These are phyloP conservation scores for Chironomus riparius DNA, from an alignment of 2,888 invertebrate species.

Conservation along the genomic window DNA sequence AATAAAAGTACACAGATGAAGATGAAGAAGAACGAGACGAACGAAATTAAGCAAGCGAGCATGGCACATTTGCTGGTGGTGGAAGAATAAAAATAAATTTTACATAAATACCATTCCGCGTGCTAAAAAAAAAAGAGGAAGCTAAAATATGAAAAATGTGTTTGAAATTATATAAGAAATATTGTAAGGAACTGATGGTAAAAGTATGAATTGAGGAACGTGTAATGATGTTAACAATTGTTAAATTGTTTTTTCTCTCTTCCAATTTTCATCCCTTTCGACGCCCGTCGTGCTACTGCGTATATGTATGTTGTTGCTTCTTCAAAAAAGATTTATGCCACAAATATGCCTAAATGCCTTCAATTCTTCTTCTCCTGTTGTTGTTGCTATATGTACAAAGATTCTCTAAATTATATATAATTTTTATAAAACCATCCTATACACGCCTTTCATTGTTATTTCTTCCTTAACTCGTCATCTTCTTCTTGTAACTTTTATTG, in stretches of 20 bases:
- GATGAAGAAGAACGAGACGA: too few species aligned
- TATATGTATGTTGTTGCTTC: background rate
- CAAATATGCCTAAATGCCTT: slow-evolving; percentile 1
- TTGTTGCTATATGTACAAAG: background rate
- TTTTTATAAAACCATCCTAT: background rate
- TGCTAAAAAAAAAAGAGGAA: too few species aligned
- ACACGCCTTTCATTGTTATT: background rate
- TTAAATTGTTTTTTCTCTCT: slow-evolving; percentile 1
- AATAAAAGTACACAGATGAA: too few species aligned
- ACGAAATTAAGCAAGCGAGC: too few species aligned
- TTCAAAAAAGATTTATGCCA: slow-evolving; percentile 6
- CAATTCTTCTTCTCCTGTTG: background rate
- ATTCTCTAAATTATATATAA: background rate
- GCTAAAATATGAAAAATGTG: background rate
- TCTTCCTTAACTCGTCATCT: background rate
- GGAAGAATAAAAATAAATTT: background rate
- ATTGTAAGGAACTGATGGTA: background rate
- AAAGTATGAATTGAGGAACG: background rate
- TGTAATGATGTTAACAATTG: background rate
- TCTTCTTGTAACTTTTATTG: background rate
- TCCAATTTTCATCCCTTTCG: background rate
- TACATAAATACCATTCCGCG: background rate
- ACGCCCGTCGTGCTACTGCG: background rate
- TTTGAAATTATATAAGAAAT: background rate
- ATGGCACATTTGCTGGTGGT: too few species aligned